Percentiles rank a stretch among this genome's conserved stretches.
Evolutionary conservation across 2,797 vertebrate species (phyloP).

Genomic region (Leucoraja ocellata): DNA sequence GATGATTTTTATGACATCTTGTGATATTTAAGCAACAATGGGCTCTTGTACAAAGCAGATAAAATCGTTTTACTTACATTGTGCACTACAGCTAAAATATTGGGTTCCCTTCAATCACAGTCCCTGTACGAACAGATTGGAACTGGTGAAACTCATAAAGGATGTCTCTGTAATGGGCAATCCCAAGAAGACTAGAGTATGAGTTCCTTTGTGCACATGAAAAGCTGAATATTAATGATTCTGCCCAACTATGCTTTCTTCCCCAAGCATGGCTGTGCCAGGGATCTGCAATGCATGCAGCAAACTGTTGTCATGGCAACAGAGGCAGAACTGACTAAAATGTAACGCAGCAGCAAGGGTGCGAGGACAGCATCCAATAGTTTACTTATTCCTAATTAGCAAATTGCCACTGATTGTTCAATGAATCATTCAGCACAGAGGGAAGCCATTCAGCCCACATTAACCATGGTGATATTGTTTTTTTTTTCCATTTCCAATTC

Average conservation of each 20-base stretch:
- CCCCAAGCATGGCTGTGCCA: conserved; percentile 44
- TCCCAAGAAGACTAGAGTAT: background rate
- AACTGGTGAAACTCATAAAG: background rate
- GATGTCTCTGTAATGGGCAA: background rate
- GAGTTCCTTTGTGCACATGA: background rate
- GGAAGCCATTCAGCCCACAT: background rate
- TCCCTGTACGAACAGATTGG: background rate
- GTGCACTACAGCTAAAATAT: background rate
- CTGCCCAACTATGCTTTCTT: conserved; percentile 1
- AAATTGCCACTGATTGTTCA: background rate
- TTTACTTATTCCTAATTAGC: background rate
- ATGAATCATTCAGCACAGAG: background rate
- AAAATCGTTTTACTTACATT: background rate
- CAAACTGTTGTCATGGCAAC: conserved; percentile 79
- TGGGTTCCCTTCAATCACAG: no score
- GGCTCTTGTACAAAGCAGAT: background rate
- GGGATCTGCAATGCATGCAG: conserved; percentile 57
- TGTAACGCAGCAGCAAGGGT: conserved; percentile 42
- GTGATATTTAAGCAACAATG: background rate
- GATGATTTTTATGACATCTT: background rate
- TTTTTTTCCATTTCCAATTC: no score
- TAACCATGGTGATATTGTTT: no score
- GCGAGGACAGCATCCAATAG: background rate
- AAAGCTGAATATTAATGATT: conserved; percentile 24
- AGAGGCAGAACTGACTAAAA: conserved; percentile 48